A percentile compares a stretch with the other conserved stretches of the same genome.
These are phyloP conservation scores for Mus caroli DNA, from an alignment of 2,797 vertebrate genomes.

Conservation along the genomic window DNA sequence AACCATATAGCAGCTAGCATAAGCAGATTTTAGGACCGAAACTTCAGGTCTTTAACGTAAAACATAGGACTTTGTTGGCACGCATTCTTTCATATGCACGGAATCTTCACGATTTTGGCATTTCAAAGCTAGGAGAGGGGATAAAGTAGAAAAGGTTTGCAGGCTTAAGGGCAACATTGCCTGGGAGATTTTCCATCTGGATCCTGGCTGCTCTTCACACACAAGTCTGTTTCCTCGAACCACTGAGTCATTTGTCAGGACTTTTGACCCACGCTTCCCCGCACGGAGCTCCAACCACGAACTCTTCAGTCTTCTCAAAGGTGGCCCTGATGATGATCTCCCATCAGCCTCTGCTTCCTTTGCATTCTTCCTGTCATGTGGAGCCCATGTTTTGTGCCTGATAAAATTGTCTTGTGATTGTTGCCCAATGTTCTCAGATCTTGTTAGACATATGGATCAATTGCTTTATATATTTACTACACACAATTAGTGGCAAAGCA, in stretches of 20 bases:
- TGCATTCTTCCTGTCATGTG: neutral
- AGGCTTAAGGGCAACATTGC: neutral
- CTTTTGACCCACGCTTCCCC: neutral
- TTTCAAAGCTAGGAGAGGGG: neutral
- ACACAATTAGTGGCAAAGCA: neutral
- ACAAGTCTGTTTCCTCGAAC: neutral
- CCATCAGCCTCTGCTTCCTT: neutral
- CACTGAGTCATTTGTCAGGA: neutral
- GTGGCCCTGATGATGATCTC: neutral
- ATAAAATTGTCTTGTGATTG: neutral
- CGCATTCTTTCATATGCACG: neutral
- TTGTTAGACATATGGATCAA: neutral
- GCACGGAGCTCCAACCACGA: rapidly evolving
- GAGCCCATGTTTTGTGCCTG: neutral
- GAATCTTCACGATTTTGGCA: neutral
- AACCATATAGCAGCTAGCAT: neutral
- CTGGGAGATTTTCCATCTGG: neutral
- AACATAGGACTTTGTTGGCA: neutral
- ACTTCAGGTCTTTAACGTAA: neutral
- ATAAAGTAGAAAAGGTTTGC: neutral
- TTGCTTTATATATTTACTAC: neutral
- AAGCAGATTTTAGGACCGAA: neutral
- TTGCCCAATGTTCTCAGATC: neutral
- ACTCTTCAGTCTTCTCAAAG: neutral
- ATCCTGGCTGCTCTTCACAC: neutral